Conservation (phyloP, 2,113 vertebrate genomes). For the Meles meles region DNA sequence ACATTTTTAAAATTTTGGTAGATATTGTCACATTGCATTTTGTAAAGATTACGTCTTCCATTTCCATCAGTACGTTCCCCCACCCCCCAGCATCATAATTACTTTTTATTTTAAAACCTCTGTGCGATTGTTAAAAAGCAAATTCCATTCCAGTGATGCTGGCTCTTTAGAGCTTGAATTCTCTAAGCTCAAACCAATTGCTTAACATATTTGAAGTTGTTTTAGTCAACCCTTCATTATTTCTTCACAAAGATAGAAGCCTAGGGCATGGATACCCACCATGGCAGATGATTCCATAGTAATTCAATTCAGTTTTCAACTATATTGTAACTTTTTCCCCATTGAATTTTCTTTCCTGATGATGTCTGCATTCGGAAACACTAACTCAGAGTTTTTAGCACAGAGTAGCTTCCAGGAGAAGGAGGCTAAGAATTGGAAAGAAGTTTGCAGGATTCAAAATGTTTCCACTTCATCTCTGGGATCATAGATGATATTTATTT, state of each 20-base stretch:
- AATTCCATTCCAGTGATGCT: background rate
- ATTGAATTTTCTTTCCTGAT: background rate
- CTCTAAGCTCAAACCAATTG: background rate
- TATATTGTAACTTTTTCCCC: background rate
- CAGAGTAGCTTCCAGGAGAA: background rate
- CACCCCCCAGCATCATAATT: background rate
- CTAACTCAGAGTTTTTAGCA: conserved; percentile 18
- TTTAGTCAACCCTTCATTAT: background rate
- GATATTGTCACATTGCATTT: background rate
- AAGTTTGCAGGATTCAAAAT: background rate
- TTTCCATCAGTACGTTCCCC: background rate
- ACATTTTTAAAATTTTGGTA: background rate
- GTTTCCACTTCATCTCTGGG: background rate
- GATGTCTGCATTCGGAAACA: background rate
- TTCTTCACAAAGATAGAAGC: background rate
- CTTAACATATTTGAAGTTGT: background rate
- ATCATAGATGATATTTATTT: conserved; percentile 2
- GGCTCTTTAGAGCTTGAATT: background rate
- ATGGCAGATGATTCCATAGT: background rate
- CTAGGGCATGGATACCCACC: background rate
- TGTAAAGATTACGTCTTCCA: background rate
- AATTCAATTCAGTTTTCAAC: conserved; percentile 7
- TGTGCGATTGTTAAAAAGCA: background rate
- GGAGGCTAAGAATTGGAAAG: background rate
- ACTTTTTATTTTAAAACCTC: conserved; percentile 28